These are phyloP conservation scores for Eupeodes latifasciatus DNA, from an alignment of 2,888 invertebrate species.

Conservation along the genomic window DNA sequence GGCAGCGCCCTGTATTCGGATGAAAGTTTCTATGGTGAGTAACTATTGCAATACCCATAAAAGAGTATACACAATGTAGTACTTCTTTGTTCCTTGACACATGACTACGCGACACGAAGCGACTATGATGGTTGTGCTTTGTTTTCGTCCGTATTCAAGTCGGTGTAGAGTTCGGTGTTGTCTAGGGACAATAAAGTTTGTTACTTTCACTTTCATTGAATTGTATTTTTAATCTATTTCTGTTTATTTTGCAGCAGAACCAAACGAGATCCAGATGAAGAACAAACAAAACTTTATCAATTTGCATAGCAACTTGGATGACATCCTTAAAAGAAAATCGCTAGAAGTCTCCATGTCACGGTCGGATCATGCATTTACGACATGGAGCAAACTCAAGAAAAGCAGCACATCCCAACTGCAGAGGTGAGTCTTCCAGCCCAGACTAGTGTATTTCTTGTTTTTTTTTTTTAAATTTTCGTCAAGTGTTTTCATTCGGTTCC, in stretches of 20 bases:
- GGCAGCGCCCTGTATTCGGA: constrained; percentile 94
- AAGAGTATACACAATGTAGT: not conserved
- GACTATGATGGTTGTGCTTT: not conserved
- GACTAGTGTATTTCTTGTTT: not conserved
- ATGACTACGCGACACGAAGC: not conserved
- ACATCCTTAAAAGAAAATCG: constrained; percentile 83
- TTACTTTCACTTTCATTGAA: constrained; percentile 57
- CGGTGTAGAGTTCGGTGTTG: not conserved
- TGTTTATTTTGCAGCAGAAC: constrained; percentile 79
- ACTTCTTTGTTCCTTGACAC: constrained; percentile 55
- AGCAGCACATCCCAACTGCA: constrained; percentile 88
- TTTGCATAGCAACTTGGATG: constrained; percentile 83
- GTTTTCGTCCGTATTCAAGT: not conserved
- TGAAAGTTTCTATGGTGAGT: constrained; percentile 89
- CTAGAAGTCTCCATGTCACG: constrained; percentile 93
- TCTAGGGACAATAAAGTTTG: constrained; percentile 41
- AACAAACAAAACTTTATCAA: constrained; percentile 84
- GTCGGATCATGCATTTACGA: constrained; percentile 94
- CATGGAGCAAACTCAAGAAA: constrained; percentile 94
- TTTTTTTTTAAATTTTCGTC: not conserved
- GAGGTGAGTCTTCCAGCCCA: constrained; percentile 84
- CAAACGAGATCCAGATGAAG: constrained; percentile 81
- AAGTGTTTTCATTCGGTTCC: constrained; percentile 3
- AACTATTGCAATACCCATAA: constrained; percentile 3
- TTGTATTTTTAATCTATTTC: not conserved